Conservation (phyloP, 1,140 invertebrate genomes). For the Sogatella furcifera region DNA sequence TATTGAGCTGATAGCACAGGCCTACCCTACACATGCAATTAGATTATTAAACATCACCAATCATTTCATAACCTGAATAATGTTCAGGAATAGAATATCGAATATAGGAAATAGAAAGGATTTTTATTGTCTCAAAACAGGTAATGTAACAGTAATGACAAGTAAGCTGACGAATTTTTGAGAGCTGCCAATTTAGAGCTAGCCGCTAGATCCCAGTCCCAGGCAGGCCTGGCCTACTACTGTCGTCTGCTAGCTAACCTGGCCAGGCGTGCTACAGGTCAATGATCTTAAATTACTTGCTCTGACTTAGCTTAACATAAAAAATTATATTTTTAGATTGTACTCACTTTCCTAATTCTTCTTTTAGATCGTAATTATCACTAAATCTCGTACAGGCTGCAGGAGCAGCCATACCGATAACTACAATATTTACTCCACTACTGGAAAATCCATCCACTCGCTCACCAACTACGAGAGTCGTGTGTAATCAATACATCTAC, state of each 20-base stretch:
- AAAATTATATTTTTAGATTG: conserved; percentile 2
- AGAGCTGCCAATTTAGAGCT: no score
- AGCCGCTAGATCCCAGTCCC: not conserved
- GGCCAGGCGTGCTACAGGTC: conserved; percentile 4
- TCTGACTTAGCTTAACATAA: not conserved
- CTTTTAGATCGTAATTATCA: conserved; percentile 99
- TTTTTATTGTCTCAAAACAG: no score
- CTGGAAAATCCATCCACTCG: conserved; percentile 20
- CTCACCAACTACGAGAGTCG: conserved; percentile 11
- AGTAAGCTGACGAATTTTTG: no score
- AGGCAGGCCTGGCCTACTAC: conserved; percentile 2
- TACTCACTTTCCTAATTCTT: conserved; percentile 98
- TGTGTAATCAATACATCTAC: conserved; percentile 12
- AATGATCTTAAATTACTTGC: conserved; percentile 2
- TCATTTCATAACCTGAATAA: no score
- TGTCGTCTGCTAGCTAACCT: conserved; percentile 11
- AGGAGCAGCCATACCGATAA: conserved; percentile 46
- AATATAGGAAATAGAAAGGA: no score
- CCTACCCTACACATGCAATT: no score
- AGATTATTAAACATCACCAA: no score
- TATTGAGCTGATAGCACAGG: no score
- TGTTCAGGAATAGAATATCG: no score
- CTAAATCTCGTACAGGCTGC: conserved; percentile 83
- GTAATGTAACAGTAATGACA: no score
- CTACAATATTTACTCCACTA: conserved; percentile 25